Base-by-base conservation (phyloP, 1,140 invertebrate species). In the Dendroctonus ponderosae region DNA sequence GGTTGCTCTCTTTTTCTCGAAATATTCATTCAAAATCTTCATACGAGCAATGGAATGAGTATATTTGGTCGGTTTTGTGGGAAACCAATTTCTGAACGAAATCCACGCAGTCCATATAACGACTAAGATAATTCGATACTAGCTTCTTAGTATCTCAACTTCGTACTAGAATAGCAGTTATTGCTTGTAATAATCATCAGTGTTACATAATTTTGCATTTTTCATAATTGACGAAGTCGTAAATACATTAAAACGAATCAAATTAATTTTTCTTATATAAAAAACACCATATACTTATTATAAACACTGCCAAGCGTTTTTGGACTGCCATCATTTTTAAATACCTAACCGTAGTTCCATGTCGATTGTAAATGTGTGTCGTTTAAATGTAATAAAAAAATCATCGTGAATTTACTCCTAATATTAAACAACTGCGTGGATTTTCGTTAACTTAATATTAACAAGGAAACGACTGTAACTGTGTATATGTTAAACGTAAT, bases 221-320 rank as follows among this genome's bases (percentile, higher is more conserved):
- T 26, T 26, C 26, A 26, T 26, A 1, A 26, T 26, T 26, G 51
- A 15, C 26, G 26, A 26, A 26, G 26, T 26, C 26, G 1, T 26
- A 26, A 26, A 26, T 26, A 26, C 26, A 26, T 26, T 26, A 26
- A 26, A 26, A 26, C 26, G 26, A 26, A 26, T 26, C 26, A 26
- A 26, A 26, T 26, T 26, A 26, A 26, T 26, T 26, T 1, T 26
- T 26, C 26, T 26, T 26, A 26, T 26, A 26, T 26, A 26, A 26
- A 57, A 42, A 37, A 44, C 11, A 61, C 39, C 56, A 69, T 56
- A 56, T 56, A 56, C 53, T 11, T 46, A 56, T 40, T 64, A 66
- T 69, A 64, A 69, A 72, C 76, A 77, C 76, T 77, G 76, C 76
- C 76, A 76, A 75, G 26, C 71, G 68, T 71, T 72, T 68, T 74